A percentile compares a stretch with the other conserved stretches of the same genome.
Evolutionary conservation across 2,113 vertebrate species (phyloP).

Genomic region (Clarias gariepinus): DNA sequence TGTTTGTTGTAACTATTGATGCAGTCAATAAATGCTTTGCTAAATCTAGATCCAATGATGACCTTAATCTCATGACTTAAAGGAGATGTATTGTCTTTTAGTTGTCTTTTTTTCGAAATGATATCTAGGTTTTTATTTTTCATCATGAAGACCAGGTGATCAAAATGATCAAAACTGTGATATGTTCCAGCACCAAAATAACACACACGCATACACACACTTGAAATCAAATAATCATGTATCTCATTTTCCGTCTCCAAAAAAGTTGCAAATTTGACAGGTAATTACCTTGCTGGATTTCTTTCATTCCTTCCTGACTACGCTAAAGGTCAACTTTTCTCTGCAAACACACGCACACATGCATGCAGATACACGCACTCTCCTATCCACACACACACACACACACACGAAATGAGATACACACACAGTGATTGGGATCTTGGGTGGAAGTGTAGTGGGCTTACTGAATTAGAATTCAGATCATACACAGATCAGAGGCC

Average conservation of each 20-base stretch:
- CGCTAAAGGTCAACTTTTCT: slow-evolving; percentile 73
- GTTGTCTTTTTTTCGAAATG: background rate
- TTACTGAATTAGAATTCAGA: slow-evolving; percentile 35
- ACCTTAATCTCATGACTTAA: background rate
- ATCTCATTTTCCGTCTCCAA: slow-evolving; percentile 63
- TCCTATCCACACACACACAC: background rate
- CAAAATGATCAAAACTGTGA: background rate
- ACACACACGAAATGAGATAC: background rate
- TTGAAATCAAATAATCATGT: slow-evolving; percentile 65
- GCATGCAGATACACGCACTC: slow-evolving; percentile 19
- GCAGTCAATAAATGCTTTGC: background rate
- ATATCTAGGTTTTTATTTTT: background rate
- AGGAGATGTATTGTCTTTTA: background rate
- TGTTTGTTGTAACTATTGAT: background rate
- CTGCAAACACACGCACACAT: slow-evolving; percentile 43
- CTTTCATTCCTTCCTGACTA: slow-evolving; percentile 66
- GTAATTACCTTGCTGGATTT: slow-evolving; percentile 76
- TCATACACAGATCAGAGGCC: slow-evolving; percentile 14
- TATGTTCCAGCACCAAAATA: background rate
- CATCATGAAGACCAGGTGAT: too few relatives aligned
- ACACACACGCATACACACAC: slow-evolving; percentile 26
- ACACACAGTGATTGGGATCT: slow-evolving; percentile 19
- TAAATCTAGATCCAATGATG: background rate
- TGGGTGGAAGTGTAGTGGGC: slow-evolving; percentile 1
- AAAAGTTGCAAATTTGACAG: slow-evolving; percentile 72